These are phyloP conservation scores for Melanaphis sacchari DNA, from an alignment of 1,140 invertebrate genomes.

Conservation along the genomic window DNA sequence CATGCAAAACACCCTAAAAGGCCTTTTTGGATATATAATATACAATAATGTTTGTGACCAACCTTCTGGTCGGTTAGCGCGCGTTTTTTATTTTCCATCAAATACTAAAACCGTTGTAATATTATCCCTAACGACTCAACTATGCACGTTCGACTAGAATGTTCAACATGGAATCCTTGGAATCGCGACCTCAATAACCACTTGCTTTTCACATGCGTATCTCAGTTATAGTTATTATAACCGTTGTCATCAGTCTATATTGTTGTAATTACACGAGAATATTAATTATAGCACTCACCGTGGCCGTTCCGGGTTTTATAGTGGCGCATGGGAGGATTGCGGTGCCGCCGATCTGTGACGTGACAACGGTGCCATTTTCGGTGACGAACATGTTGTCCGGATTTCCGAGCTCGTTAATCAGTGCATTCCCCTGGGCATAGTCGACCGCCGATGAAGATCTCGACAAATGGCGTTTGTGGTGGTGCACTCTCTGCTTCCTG, in stretches of 20 bases:
- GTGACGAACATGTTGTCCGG: conserved; percentile 70
- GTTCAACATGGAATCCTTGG: too few species aligned
- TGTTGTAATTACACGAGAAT: too few species aligned
- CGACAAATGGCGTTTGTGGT: conserved; percentile 52
- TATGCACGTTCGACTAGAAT: too few species aligned
- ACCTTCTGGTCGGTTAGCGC: too few species aligned
- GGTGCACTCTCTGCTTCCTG: conserved; percentile 3
- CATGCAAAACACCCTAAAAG: too few species aligned
- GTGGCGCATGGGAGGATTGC: conserved; percentile 75
- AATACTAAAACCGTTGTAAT: too few species aligned
- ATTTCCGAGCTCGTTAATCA: conserved; percentile 44
- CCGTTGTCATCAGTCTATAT: too few species aligned
- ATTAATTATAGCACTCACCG: conserved; percentile 30
- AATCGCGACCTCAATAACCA: too few species aligned
- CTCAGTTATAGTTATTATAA: not conserved
- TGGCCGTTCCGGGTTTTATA: conserved; percentile 26
- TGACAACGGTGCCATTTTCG: conserved; percentile 79
- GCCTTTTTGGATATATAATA: too few species aligned
- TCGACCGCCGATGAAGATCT: conserved; percentile 26
- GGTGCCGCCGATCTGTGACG: conserved; percentile 80
- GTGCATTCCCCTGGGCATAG: conserved; percentile 1
- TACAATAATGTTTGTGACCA: too few species aligned
- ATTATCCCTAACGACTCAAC: too few species aligned
- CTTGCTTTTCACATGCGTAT: not conserved
- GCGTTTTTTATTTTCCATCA: too few species aligned